Evolutionary conservation across 2,888 invertebrate genomes (phyloP), one percentile per base, ranked within the genome.

Genomic region (Hipparchia sbordonii): DNA sequence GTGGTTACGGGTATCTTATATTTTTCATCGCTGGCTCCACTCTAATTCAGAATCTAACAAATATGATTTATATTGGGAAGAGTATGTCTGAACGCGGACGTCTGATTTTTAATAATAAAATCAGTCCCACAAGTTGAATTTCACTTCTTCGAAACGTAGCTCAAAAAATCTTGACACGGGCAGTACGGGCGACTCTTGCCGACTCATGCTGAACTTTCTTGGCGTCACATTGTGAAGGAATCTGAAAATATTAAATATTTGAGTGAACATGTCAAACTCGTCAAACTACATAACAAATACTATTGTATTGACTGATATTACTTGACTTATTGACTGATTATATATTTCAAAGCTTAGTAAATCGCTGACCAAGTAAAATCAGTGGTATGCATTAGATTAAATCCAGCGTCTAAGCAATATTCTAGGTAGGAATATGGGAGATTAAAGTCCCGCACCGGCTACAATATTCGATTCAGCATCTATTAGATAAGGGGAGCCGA

Each of bases 381-480:
- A 13, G 7, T 13, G 13, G 6, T 56, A n/a, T 56, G 56, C 13
- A 7, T 13, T 2, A 13, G 13, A 56, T 74, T 68, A 77, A 76
- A 79, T 80, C 77, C 63, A 56, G 69, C 72, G 54, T 60, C 10
- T 74, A 70, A 73, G 65, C 71, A 68, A 76, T 76, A 79, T 77
- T 74, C 73, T 78, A 76, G 72, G 75, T 75, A 76, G 77, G 73
- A 77, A 79, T 75, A 75, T 77, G 73, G 72, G 65, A 74, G 77
- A 80, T 81, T 79, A 79, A 78, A 76, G 79, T 73, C 76, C 78
- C 80, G 62, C 67, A 62, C 81, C 80, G 71, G 77, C 77, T 79
- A 79, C 81, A 84, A 86, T 85, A 84, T 85, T 81, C 80, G 83
- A 85, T 80, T 87, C 84, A 84, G 87, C 78, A 85, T 83, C 84